A percentile compares a stretch with the other conserved stretches of the same genome.
Conservation (phyloP, 2,113 vertebrate species). For the Petroica traversi region DNA sequence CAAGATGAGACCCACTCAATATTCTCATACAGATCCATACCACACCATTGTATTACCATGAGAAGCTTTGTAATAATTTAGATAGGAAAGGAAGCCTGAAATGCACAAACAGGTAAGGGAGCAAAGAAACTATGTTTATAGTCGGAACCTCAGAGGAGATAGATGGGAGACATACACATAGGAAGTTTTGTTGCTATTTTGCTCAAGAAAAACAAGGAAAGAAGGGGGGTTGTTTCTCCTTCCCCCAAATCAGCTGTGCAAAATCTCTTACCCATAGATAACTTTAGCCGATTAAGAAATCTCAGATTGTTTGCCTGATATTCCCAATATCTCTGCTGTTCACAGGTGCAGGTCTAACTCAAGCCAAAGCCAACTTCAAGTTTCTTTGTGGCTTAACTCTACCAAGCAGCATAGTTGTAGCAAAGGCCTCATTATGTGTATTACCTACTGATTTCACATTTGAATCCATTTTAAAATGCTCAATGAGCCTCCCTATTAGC, state of each 20-base stretch:
- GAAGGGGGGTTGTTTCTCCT: background rate
- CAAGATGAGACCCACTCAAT: background rate
- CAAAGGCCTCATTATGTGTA: constrained; percentile 38
- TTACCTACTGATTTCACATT: constrained; percentile 53
- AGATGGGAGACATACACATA: background rate
- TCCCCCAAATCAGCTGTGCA: background rate
- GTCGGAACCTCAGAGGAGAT: background rate
- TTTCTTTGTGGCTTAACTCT: background rate
- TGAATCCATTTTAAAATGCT: constrained; percentile 46
- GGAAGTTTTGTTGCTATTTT: background rate
- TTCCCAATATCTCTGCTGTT: background rate
- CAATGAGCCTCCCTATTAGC: constrained; percentile 30
- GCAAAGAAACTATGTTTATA: background rate
- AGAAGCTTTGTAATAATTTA: background rate
- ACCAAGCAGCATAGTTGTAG: constrained; percentile 3
- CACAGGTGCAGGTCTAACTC: background rate
- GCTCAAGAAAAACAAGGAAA: too few relatives aligned
- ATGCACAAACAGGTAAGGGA: background rate
- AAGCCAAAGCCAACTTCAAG: background rate
- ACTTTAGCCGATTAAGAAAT: background rate
- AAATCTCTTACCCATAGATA: background rate
- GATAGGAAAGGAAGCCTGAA: background rate
- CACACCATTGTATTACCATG: background rate
- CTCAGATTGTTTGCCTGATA: background rate
- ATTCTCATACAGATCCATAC: background rate